Percentiles rank a stretch among this genome's conserved stretches.
phyloP scores from a whole-genome alignment of 2,888 invertebrate species.

The Polylopha cassiicola region DNA sequence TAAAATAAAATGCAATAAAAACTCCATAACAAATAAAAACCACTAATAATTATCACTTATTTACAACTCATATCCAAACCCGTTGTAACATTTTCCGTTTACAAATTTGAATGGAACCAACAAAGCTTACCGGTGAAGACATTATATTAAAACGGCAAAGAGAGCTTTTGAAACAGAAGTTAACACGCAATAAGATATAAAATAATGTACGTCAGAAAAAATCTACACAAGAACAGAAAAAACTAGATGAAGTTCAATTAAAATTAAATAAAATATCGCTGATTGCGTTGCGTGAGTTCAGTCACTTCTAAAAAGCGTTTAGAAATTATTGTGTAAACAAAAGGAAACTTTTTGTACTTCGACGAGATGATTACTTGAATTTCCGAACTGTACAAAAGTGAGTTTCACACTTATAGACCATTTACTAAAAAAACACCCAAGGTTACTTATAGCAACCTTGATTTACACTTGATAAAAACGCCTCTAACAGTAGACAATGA shows the following conservation, averaged over 20 bases:
- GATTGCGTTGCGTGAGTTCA: constrained; percentile 18
- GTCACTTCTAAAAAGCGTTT: constrained; percentile 8
- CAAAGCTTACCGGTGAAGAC: constrained; percentile 56
- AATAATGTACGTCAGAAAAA: constrained; percentile 1
- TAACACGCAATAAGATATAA: constrained; percentile 1
- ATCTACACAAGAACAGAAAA: background rate
- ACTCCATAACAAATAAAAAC: background rate
- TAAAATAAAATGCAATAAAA: constrained; percentile 26
- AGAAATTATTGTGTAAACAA: constrained; percentile 19
- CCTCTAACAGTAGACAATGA: too few species aligned
- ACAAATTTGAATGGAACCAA: constrained; percentile 18
- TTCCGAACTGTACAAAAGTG: constrained; percentile 11
- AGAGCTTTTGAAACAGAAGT: constrained; percentile 3
- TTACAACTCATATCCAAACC: background rate
- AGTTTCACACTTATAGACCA: constrained; percentile 9
- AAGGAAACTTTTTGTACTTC: constrained; percentile 2
- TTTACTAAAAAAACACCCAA: too few species aligned
- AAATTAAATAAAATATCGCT: constrained; percentile 12
- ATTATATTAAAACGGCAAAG: constrained; percentile 34
- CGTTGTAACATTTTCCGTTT: constrained; percentile 20
- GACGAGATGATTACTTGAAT: background rate
- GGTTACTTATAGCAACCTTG: too few species aligned
- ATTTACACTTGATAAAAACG: too few species aligned
- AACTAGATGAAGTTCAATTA: constrained; percentile 10
- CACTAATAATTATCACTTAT: too few species aligned